Evolutionary conservation across 2,113 vertebrate genomes (phyloP).

Genomic region (Eulacestoma nigropectus): DNA sequence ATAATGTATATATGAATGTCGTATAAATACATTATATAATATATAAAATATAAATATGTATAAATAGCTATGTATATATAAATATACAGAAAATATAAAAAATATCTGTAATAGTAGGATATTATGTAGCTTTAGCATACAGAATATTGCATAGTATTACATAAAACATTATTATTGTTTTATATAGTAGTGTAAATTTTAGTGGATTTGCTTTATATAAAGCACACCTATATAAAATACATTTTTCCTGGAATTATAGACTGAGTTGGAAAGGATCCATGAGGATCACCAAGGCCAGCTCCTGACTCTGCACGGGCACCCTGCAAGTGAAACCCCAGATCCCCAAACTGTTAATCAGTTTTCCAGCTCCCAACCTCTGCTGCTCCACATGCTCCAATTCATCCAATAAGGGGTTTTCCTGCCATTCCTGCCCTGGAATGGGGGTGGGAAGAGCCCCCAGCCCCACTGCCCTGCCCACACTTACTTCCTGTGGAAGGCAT

Average conservation of each 20-base stretch:
- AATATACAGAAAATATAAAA: background rate
- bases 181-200: background rate
- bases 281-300: background rate
- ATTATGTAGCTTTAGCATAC: background rate
- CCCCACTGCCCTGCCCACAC: slow-evolving; percentile 1
- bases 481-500: slow-evolving; percentile 99
- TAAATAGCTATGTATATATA: background rate
- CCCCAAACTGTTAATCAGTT: too few relatives aligned
- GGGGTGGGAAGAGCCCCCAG: background rate
- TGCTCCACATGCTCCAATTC: fast-evolving
- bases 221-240: fast-evolving
- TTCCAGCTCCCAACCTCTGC: background rate
- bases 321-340: fast-evolving
- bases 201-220: background rate
- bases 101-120: background rate
- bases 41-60: background rate
- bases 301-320: fast-evolving
- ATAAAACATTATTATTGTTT: background rate
- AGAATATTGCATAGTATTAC: background rate
- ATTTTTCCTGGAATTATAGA: background rate
- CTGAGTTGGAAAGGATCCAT: background rate
- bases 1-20: background rate
- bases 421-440: background rate
- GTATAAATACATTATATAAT: background rate
- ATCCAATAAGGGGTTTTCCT: fast-evolving